A percentile compares a stretch with the other conserved stretches of the same genome.
phyloP scores from a whole-genome alignment of 2,888 invertebrate genomes.

The Chrysodeixis includens region DNA sequence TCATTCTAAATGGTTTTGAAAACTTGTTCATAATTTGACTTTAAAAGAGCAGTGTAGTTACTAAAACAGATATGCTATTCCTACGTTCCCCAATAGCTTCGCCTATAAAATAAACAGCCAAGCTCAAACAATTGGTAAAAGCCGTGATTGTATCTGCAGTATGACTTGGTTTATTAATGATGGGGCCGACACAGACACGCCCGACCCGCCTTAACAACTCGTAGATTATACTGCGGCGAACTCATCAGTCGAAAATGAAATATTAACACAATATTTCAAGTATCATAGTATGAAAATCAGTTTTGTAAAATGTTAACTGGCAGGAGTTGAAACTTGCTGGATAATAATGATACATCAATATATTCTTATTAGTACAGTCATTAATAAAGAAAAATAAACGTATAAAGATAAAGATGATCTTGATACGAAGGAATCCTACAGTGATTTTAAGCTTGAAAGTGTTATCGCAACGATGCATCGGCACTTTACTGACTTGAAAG shows the following conservation, averaged over 20 bases:
- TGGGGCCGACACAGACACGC: slow-evolving; percentile 63
- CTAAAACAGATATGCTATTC: too few species aligned
- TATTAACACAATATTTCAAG: slow-evolving; percentile 19
- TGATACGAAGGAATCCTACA: slow-evolving; percentile 15
- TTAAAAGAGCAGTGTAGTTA: too few species aligned
- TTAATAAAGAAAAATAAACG: slow-evolving; percentile 18
- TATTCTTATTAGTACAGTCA: slow-evolving; percentile 6
- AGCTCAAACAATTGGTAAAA: slow-evolving; percentile 58
- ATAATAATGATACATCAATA: slow-evolving; percentile 3
- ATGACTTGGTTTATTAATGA: slow-evolving; percentile 73
- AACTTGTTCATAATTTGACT: too few species aligned
- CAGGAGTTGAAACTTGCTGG: neutral
- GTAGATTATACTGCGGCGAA: slow-evolving; percentile 55
- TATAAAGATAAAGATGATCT: slow-evolving; percentile 32
- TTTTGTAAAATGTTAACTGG: neutral
- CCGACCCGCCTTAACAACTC: slow-evolving; percentile 63
- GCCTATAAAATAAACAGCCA: slow-evolving; percentile 43
- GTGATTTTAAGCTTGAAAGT: slow-evolving; percentile 14
- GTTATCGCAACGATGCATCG: slow-evolving; percentile 32
- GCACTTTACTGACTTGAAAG: slow-evolving; percentile 37
- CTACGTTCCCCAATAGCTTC: slow-evolving; percentile 10
- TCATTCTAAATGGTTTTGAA: too few species aligned
- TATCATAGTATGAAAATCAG: slow-evolving; percentile 5
- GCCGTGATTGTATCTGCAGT: slow-evolving; percentile 62
- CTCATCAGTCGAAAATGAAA: slow-evolving; percentile 21